Conservation (phyloP, 2,797 vertebrate species). For the Sebastes elongatus region DNA sequence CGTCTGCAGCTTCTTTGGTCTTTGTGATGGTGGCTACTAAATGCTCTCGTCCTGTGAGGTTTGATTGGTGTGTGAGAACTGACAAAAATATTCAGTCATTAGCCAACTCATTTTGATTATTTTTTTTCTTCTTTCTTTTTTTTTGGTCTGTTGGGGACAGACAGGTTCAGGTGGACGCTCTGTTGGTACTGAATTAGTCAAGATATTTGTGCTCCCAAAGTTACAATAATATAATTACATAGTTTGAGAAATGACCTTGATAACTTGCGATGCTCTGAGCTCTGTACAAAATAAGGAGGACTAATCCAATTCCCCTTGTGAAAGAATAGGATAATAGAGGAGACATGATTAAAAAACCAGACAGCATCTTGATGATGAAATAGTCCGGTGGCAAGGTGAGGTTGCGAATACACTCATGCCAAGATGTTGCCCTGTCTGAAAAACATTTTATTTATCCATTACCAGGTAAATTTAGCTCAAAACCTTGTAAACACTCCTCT, state of each 20-base stretch:
- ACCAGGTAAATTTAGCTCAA: not conserved
- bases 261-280: not conserved
- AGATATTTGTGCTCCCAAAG: not conserved
- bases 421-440: not conserved
- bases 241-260: not conserved
- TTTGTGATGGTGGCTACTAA: slow-evolving; percentile 57
- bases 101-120: slow-evolving; percentile 60
- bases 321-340: not conserved
- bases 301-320: not conserved
- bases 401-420: not conserved
- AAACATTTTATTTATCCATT: not conserved
- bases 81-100: slow-evolving; percentile 67
- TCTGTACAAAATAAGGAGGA: not conserved
- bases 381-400: not conserved
- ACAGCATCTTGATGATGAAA: not conserved
- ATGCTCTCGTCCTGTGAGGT: slow-evolving; percentile 51
- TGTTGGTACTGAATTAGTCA: not conserved
- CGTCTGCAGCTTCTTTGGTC: slow-evolving; percentile 59
- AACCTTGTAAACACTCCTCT: not conserved
- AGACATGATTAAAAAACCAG: not conserved
- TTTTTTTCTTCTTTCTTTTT: slow-evolving; percentile 33
- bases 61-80: slow-evolving; percentile 74
- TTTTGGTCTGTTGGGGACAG: slow-evolving; percentile 63
- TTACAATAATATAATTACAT: not conserved
- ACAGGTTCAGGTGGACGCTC: slow-evolving; percentile 76